Conservation (phyloP, 2,797 vertebrate species). For the Onychomys torridus region DNA sequence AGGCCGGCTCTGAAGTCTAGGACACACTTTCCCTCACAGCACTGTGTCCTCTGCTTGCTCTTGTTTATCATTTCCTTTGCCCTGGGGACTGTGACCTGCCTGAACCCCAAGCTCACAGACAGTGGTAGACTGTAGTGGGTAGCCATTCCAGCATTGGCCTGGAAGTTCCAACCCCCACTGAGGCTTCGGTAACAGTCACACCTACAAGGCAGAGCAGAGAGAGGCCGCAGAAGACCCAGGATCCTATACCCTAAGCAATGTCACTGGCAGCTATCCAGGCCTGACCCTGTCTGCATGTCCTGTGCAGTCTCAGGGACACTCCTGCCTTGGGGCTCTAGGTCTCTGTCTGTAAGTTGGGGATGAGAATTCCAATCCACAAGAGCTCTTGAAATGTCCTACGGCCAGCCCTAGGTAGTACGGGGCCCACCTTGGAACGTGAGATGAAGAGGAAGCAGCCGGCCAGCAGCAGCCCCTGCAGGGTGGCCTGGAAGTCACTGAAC, state of each 20-base stretch:
- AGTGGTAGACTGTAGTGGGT: too few relatives aligned
- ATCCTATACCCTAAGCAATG: background rate
- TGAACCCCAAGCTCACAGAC: background rate
- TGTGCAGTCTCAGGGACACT: background rate
- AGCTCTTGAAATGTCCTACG: background rate
- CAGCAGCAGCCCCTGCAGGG: constrained; percentile 96
- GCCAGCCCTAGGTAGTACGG: background rate
- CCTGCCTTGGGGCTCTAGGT: background rate
- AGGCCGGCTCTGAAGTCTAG: background rate
- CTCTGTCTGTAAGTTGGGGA: background rate
- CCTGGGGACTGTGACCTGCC: background rate
- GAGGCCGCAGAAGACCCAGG: too few relatives aligned
- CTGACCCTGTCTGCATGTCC: background rate
- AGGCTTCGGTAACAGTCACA: too few relatives aligned
- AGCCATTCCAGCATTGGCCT: too few relatives aligned
- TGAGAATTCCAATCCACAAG: background rate
- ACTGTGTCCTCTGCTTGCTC: background rate
- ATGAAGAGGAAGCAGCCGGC: constrained; percentile 99
- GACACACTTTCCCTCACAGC: background rate
- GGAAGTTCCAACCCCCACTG: too few relatives aligned
- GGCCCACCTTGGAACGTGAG: constrained; percentile 95
- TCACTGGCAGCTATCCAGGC: background rate
- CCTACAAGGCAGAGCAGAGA: too few relatives aligned
- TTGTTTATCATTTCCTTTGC: background rate
- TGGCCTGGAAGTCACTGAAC: constrained; percentile 98